These are phyloP conservation scores for Neogobius melanostomus DNA, from an alignment of 2,113 vertebrate genomes.

Conservation along the genomic window DNA sequence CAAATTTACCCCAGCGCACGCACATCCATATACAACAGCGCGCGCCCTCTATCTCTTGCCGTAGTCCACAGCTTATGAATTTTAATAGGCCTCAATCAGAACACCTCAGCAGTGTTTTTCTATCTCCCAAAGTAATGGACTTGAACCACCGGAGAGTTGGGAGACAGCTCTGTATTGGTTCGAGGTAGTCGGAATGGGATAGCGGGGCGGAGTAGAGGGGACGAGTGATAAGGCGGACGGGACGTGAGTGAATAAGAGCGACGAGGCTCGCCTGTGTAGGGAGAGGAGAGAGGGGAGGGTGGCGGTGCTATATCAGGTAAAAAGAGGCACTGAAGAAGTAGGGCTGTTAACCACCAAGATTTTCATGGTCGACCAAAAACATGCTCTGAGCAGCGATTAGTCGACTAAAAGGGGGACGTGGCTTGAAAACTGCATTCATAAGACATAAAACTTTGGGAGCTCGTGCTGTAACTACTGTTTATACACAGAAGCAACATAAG, in stretches of 20 bases:
- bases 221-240: slow-evolving; percentile 60
- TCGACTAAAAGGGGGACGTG: no score
- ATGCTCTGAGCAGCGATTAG: no score
- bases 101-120: slow-evolving; percentile 76
- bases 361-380: no score
- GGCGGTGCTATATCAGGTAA: slow-evolving; percentile 7
- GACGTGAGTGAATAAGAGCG: slow-evolving; percentile 51
- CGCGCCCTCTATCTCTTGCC: slow-evolving; percentile 65
- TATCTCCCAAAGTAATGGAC: slow-evolving; percentile 78
- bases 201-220: slow-evolving; percentile 40
- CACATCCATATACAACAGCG: slow-evolving; percentile 46
- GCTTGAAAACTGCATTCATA: no score
- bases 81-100: slow-evolving; percentile 77
- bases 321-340: slow-evolving; percentile 24
- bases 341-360: background rate
- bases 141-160: slow-evolving; percentile 76
- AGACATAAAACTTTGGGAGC: no score
- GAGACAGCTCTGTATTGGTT: slow-evolving; percentile 54
- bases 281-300: slow-evolving; percentile 28
- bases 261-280: slow-evolving; percentile 2
- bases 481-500: no score
- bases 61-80: slow-evolving; percentile 78
- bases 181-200: slow-evolving; percentile 57
- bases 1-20: slow-evolving; percentile 42
- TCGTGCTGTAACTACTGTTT: no score